Evolutionary conservation across 2,797 vertebrate genomes (phyloP).

Genomic region (Spondyliosoma cantharus): DNA sequence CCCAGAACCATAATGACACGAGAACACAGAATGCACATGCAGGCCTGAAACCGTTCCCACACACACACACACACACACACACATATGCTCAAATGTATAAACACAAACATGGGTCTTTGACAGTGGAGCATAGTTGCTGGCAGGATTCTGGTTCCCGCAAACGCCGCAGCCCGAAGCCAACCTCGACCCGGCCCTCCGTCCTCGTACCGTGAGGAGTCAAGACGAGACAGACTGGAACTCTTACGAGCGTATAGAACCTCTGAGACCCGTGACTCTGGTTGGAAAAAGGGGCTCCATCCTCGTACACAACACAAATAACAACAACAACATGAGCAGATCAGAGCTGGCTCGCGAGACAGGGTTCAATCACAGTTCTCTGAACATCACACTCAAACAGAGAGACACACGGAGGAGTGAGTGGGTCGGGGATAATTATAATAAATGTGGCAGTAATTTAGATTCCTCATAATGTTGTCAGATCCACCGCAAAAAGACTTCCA

Average conservation of each 20-base stretch:
- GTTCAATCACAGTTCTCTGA: conserved; percentile 65
- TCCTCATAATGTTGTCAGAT: conserved; percentile 75
- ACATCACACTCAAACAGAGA: conserved; percentile 33
- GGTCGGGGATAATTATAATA: conserved; percentile 56
- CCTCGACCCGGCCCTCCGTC: conserved; percentile 39
- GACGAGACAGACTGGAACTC: conserved; percentile 64
- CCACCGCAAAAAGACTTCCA: conserved; percentile 72
- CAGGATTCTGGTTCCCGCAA: conserved; percentile 58
- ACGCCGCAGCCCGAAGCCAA: conserved; percentile 23
- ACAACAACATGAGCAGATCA: conserved; percentile 59
- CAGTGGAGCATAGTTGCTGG: conserved; percentile 47
- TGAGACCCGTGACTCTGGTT: conserved; percentile 40
- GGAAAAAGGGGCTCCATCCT: conserved; percentile 16
- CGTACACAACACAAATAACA: conserved; percentile 71
- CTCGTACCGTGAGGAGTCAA: conserved; percentile 49
- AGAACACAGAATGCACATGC: conserved; percentile 13
- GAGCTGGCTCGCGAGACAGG: conserved; percentile 39
- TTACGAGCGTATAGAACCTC: conserved; percentile 51
- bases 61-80: conserved; percentile 16
- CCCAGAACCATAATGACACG: conserved; percentile 30
- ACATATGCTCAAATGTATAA: conserved; percentile 17
- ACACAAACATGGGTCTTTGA: conserved; percentile 55
- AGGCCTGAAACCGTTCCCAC: conserved; percentile 25
- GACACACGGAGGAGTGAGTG: conserved; percentile 28
- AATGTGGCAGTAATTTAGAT: conserved; percentile 77